Evolutionary conservation across 2,797 vertebrate species (phyloP).

Genomic region (Trematomus bernacchii): DNA sequence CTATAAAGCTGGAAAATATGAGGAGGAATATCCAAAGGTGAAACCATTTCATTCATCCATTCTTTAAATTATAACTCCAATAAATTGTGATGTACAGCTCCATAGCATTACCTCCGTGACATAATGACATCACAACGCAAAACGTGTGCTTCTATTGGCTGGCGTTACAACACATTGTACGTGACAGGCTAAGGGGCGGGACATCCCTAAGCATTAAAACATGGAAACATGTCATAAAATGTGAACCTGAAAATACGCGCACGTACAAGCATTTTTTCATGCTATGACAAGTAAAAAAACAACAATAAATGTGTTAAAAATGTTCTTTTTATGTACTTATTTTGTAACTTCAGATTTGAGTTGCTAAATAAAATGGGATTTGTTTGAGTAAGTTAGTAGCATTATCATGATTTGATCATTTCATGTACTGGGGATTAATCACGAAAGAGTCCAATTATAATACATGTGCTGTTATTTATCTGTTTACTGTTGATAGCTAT

Average conservation of each 20-base stretch:
- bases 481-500: background rate
- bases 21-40: conserved; percentile 19
- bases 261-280: background rate
- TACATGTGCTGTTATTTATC: conserved; percentile 5
- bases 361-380: background rate
- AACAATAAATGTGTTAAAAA: no score
- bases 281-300: no score
- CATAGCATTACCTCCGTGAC: no score
- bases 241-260: no score
- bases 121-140: no score
- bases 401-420: background rate
- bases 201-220: no score
- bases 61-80: no score
- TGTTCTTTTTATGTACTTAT: background rate
- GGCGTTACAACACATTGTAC: no score
- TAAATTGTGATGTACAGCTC: no score
- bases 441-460: background rate
- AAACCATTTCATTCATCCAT: background rate
- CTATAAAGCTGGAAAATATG: background rate
- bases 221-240: no score
- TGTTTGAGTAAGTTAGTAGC: background rate
- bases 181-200: no score
- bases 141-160: no score
- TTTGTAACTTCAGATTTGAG: background rate
- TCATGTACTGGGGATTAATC: background rate